These are phyloP conservation scores for Drosophila differens DNA, from an alignment of 2,888 invertebrate genomes.

Conservation along the genomic window DNA sequence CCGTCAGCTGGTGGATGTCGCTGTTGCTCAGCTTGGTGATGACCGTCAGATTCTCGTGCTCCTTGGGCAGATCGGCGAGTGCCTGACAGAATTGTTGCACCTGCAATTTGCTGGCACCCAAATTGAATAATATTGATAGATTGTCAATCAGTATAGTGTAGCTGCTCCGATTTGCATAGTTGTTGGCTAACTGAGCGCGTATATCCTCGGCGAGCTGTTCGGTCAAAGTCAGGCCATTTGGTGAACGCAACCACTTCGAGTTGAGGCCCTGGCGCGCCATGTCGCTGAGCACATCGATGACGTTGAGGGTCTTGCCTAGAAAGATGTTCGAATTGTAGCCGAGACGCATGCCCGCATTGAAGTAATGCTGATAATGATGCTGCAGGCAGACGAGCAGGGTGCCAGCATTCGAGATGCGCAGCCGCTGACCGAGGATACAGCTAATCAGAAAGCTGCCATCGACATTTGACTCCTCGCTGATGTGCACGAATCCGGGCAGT, in stretches of 20 bases:
- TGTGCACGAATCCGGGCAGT: slow-evolving; percentile 87
- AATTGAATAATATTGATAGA: slow-evolving; percentile 89
- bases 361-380: slow-evolving; percentile 90
- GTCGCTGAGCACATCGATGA: slow-evolving; percentile 87
- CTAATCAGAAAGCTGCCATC: slow-evolving; percentile 91
- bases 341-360: slow-evolving; percentile 90
- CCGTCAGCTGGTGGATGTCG: slow-evolving; percentile 87
- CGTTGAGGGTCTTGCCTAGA: slow-evolving; percentile 85
- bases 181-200: slow-evolving; percentile 67
- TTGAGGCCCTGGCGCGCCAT: slow-evolving; percentile 84
- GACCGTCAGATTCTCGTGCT: slow-evolving; percentile 85
- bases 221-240: slow-evolving; percentile 83
- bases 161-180: slow-evolving; percentile 77
- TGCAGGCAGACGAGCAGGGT: slow-evolving; percentile 89
- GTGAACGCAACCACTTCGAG: slow-evolving; percentile 76
- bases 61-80: slow-evolving; percentile 71
- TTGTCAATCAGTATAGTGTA: slow-evolving; percentile 90
- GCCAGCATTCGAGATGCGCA: slow-evolving; percentile 87
- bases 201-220: slow-evolving; percentile 72
- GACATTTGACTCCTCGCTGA: slow-evolving; percentile 89
- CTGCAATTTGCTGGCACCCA: slow-evolving; percentile 85
- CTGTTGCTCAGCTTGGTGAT: slow-evolving; percentile 88
- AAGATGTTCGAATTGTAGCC: slow-evolving; percentile 89
- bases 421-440: slow-evolving; percentile 88
- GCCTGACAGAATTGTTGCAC: slow-evolving; percentile 79